Conservation (phyloP, 2,797 vertebrate species). For the Lacerta agilis region DNA sequence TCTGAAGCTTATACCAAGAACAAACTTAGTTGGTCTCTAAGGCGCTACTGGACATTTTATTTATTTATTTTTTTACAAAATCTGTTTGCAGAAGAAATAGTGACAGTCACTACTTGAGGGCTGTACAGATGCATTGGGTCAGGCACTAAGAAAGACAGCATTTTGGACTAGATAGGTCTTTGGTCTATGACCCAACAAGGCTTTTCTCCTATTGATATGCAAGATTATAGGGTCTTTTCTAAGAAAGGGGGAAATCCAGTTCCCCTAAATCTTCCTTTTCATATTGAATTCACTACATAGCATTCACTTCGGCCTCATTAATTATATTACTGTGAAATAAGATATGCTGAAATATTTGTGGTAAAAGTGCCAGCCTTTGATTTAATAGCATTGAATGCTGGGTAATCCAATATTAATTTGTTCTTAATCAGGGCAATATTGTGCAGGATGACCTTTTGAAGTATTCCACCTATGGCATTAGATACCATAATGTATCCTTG, state of each 20-base stretch:
- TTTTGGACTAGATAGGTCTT: background rate
- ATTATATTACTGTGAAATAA: background rate
- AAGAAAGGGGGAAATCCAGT: background rate
- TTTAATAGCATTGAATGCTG: background rate
- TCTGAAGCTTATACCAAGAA: too few species aligned
- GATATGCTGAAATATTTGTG: background rate
- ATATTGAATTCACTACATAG: background rate
- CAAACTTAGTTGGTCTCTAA: too few species aligned
- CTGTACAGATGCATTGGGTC: background rate
- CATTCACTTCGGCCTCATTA: background rate
- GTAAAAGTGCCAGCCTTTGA: background rate
- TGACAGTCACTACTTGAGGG: background rate
- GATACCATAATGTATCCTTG: background rate
- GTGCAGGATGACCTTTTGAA: background rate
- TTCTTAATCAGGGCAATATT: background rate
- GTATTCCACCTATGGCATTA: background rate
- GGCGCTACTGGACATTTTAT: too few species aligned
- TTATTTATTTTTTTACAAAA: too few species aligned
- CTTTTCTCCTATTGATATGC: background rate
- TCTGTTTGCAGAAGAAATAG: background rate
- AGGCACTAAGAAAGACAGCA: background rate
- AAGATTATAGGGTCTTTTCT: background rate
- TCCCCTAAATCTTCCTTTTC: background rate
- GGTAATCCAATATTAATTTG: conserved; percentile 29
- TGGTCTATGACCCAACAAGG: background rate